Evolutionary conservation across 2,888 invertebrate genomes (phyloP), one percentile per base, ranked within the genome.

Genomic region (Pogonocherus hispidulus): DNA sequence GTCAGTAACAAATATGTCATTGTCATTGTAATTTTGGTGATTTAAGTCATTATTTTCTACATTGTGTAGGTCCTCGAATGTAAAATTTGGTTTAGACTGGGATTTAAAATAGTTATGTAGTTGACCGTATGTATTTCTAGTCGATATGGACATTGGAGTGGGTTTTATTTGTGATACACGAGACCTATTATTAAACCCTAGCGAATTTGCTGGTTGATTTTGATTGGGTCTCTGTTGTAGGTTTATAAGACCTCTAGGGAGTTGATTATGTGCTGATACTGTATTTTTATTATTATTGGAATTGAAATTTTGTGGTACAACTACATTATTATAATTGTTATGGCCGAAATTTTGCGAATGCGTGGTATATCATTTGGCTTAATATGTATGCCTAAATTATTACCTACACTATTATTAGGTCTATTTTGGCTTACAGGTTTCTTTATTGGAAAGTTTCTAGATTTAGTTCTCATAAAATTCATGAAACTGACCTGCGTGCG

Each of bases 401-500:
- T n/a, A n/a, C 8, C 8, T 27, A 3, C 8, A 27, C 4, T 14
- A 14, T 41, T 41, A 41, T 41, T 41, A 8, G 5, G 16, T 9
- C 3, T n/a, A 41, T 41, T 4, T 14, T 14, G 19, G 14, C 19
- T 47, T 19, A 3, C 1, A 9, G 47, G 22, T 11, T 47, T 18
- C 5, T 47, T 47, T 4, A 3, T 5, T 8, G 47, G 22, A 2
- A 3, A 6, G 6, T 47, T 47, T 22, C 19, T 19, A 3, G 41
- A 41, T 22, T 52, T 52, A 32, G 4, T 52, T 52, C 20, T 5
- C 32, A 23, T 27, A 16, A 22, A 52, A 0, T 52, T 51, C 56
- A 70, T 70, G 16, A 64, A 72, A 23, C 32, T 60, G 0, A 71
- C 41, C 55, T 71, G 66, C 0, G 71, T 4, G 47, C 55, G 60